phyloP scores from a whole-genome alignment of 2,888 invertebrate genomes.

The Stenichneumon culpator region DNA sequence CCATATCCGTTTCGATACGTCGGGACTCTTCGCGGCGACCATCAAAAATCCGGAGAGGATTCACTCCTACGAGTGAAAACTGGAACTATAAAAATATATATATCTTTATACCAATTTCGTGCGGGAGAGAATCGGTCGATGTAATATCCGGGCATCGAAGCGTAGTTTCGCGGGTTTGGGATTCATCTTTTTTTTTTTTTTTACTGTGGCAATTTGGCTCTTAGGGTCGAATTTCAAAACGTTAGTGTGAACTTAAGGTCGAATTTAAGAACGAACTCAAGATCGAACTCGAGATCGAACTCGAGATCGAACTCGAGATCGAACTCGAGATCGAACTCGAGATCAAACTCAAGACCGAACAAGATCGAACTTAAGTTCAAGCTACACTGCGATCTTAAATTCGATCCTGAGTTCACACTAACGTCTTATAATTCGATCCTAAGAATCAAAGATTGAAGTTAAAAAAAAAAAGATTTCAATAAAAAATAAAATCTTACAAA shows the following conservation, averaged over 20 bases:
- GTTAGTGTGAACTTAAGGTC: too few species aligned
- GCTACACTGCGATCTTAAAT: too few species aligned
- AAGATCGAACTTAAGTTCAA: too few species aligned
- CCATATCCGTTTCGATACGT: constrained; percentile 24
- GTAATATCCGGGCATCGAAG: neutral
- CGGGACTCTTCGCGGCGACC: constrained; percentile 16
- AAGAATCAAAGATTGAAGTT: too few species aligned
- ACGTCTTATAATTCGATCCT: too few species aligned
- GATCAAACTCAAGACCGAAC: too few species aligned
- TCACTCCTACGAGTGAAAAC: constrained; percentile 15
- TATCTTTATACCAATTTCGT: constrained; percentile 17
- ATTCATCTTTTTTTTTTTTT: neutral
- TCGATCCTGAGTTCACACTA: too few species aligned
- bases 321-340: too few species aligned
- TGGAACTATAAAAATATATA: constrained; percentile 10
- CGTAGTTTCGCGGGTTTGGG: neutral
- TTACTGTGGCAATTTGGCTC: neutral
- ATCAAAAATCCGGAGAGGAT: constrained; percentile 11
- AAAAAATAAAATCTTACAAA: neutral
- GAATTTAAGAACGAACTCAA: too few species aligned
- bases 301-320: too few species aligned
- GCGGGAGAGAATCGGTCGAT: neutral
- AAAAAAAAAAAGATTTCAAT: neutral
- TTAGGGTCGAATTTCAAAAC: neutral
- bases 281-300: too few species aligned